Evolutionary conservation across 2,797 vertebrate genomes (phyloP).

Genomic region (Etheostoma nigrum): DNA sequence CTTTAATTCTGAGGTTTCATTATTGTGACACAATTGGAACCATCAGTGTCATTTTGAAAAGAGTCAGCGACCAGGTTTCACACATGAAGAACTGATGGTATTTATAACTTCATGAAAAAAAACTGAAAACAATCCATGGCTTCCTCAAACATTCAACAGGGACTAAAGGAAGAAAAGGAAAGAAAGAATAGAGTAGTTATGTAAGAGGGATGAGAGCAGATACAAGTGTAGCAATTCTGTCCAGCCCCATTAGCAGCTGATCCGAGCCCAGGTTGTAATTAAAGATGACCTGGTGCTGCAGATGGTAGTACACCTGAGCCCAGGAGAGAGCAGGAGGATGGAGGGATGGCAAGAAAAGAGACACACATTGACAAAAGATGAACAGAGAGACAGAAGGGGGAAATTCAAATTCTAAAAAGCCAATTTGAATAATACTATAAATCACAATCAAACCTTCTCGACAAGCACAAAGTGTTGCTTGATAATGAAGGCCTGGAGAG

Average conservation of each 20-base stretch:
- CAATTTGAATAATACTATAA: constrained; percentile 54
- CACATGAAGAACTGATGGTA: neutral
- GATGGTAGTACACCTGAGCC: constrained; percentile 37
- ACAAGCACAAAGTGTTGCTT: constrained; percentile 50
- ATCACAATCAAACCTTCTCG: constrained; percentile 48
- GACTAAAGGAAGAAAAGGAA: neutral
- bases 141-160: neutral
- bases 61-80: neutral
- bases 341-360: constrained; percentile 35
- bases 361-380: constrained; percentile 35
- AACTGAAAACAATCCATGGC: neutral
- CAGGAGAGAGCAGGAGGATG: constrained; percentile 30
- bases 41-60: too few relatives aligned
- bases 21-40: too few relatives aligned
- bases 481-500: constrained; percentile 61
- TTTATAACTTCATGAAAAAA: neutral
- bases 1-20: too few relatives aligned
- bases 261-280: constrained; percentile 59
- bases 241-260: constrained; percentile 48
- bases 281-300: constrained; percentile 50
- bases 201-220: constrained; percentile 12
- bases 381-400: constrained; percentile 35
- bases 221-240: neutral
- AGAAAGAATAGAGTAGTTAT: neutral
- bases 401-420: constrained; percentile 45